A percentile compares a stretch with the other conserved stretches of the same genome.
Conservation (phyloP, 2,113 vertebrate species). For the Oncorhynchus kisutch region DNA sequence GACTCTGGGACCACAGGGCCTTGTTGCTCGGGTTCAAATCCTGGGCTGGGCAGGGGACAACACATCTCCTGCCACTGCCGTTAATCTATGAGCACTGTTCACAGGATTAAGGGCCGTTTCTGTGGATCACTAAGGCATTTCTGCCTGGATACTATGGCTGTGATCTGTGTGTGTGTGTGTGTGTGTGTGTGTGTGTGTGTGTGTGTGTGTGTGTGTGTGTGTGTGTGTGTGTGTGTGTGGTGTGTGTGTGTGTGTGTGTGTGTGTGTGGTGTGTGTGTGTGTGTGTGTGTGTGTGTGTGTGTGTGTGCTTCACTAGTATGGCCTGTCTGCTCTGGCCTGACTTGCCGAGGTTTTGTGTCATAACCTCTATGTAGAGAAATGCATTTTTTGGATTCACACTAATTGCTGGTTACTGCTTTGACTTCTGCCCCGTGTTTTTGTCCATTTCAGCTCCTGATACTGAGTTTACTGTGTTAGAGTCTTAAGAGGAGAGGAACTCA, state of each 20-base stretch:
- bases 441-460: slow-evolving; percentile 56
- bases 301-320: slow-evolving; percentile 12
- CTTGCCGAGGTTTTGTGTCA: neutral
- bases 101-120: slow-evolving; percentile 55
- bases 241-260: too few relatives aligned
- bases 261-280: too few relatives aligned
- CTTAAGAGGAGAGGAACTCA: too few relatives aligned
- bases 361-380: slow-evolving; percentile 45
- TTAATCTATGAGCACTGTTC: slow-evolving; percentile 48
- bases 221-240: too few relatives aligned
- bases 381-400: slow-evolving; percentile 52
- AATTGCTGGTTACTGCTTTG: slow-evolving; percentile 59
- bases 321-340: slow-evolving; percentile 8
- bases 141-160: slow-evolving; percentile 8
- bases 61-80: slow-evolving; percentile 27
- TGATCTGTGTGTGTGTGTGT: neutral
- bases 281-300: neutral
- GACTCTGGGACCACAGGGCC: slow-evolving; percentile 56
- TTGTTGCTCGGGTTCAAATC: slow-evolving; percentile 60
- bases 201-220: neutral
- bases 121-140: slow-evolving; percentile 10
- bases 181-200: too few relatives aligned
- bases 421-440: slow-evolving; percentile 42
- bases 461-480: slow-evolving; percentile 20
- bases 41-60: slow-evolving; percentile 42